These are phyloP conservation scores for Gymnoscopelus microlampas DNA, from an alignment of 2,797 vertebrate genomes.

Conservation along the genomic window DNA sequence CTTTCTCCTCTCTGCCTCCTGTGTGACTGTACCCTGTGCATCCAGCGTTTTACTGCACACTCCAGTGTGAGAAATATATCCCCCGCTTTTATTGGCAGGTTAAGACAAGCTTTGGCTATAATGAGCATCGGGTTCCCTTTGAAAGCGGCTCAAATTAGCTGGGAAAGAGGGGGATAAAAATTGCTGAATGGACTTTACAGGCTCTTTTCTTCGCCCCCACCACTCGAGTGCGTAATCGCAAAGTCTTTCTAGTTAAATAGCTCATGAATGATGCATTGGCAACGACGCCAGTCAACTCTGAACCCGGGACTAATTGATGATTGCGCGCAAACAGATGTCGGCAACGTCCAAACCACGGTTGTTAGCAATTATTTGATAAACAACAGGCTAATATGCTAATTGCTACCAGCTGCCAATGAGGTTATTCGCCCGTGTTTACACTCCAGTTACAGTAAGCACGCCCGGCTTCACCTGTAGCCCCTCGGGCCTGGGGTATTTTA, in stretches of 20 bases:
- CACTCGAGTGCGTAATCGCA: conserved; percentile 54
- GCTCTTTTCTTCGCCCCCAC: conserved; percentile 48
- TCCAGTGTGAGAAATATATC: conserved; percentile 63
- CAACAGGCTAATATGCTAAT: conserved; percentile 83
- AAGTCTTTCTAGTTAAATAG: conserved; percentile 69
- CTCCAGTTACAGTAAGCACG: conserved; percentile 76
- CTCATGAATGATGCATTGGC: conserved; percentile 79
- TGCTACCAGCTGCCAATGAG: conserved; percentile 74
- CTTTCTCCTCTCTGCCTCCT: conserved; percentile 36
- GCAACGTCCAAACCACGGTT: conserved; percentile 65
- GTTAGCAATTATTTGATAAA: conserved; percentile 84
- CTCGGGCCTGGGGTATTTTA: conserved; percentile 35
- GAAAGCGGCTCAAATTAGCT: conserved; percentile 65
- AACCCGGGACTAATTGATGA: conserved; percentile 77
- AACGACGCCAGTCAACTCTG: conserved; percentile 72
- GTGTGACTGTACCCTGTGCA: conserved; percentile 49
- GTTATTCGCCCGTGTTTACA: conserved; percentile 69
- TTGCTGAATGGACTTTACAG: conserved; percentile 62
- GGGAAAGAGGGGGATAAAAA: conserved; percentile 54
- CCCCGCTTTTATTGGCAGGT: conserved; percentile 71
- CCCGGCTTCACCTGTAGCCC: conserved; percentile 69
- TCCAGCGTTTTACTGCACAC: conserved; percentile 65
- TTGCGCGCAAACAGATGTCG: conserved; percentile 80
- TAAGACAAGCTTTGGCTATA: conserved; percentile 61
- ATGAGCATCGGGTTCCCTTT: conserved; percentile 73